Percentiles rank a stretch among this genome's conserved stretches.
phyloP scores from a whole-genome alignment of 2,113 vertebrate species.

The Tragelaphus buxtoni region DNA sequence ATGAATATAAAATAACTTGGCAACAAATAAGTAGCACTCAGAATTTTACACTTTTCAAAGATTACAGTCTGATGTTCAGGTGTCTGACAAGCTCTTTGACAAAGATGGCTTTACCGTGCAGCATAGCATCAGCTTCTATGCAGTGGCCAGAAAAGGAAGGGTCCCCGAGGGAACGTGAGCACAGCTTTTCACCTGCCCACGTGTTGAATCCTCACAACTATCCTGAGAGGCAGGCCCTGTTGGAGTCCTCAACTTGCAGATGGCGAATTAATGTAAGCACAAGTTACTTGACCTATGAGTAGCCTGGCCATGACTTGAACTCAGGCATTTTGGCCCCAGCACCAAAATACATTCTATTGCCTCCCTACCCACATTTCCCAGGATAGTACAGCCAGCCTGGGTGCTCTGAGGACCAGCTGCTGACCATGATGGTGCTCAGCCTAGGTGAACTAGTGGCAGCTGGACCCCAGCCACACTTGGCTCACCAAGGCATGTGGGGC shows the following conservation, averaged over 20 bases:
- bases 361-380: neutral
- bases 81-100: neutral
- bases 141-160: neutral
- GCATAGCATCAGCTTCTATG: neutral
- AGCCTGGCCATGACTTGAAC: neutral
- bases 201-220: neutral
- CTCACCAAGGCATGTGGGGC: neutral
- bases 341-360: too few species aligned
- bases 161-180: too few species aligned
- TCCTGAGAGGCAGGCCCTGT: neutral
- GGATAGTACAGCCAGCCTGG: too few species aligned
- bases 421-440: neutral
- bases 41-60: neutral
- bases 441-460: fast-evolving
- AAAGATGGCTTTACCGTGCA: neutral
- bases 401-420: neutral
- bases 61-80: neutral
- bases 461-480: neutral
- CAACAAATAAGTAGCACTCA: neutral
- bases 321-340: neutral
- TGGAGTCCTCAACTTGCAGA: neutral
- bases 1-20: neutral
- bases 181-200: neutral
- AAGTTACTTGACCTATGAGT: neutral
- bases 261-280: neutral